Percentiles rank a stretch among this genome's conserved stretches.
Conservation (phyloP, 2,113 vertebrate genomes). For the Vireo altiloquus region DNA sequence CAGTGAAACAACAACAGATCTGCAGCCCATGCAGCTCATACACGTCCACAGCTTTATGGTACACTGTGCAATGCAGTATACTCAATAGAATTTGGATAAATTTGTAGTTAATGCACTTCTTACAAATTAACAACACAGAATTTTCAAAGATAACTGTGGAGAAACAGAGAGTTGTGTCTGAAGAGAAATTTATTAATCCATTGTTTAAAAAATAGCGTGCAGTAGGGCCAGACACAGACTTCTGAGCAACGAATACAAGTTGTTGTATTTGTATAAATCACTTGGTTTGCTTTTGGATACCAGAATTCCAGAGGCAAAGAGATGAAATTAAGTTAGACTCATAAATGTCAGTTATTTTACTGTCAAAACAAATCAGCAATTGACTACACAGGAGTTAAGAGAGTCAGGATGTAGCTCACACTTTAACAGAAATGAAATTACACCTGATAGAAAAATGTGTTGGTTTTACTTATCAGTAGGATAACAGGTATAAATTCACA, state of each 20-base stretch:
- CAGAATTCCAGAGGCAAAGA: not conserved
- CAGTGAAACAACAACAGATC: not conserved
- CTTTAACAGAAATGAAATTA: not conserved
- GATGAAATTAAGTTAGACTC: not conserved
- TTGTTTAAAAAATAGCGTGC: not conserved
- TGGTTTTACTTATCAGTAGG: not conserved
- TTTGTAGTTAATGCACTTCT: not conserved
- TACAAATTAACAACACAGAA: not conserved
- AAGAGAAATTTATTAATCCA: not conserved
- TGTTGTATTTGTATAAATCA: not conserved
- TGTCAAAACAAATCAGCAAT: not conserved
- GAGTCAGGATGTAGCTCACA: not conserved
- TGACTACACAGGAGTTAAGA: not conserved
- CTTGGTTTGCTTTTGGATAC: not conserved
- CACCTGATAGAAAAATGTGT: not conserved
- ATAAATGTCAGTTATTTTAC: not conserved
- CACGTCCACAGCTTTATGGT: not conserved
- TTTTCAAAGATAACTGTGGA: not conserved
- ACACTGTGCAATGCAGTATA: not conserved
- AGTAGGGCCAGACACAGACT: not conserved
- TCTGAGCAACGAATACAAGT: not conserved
- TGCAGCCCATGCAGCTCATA: not conserved
- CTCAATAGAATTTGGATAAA: not conserved
- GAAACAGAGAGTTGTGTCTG: not conserved
- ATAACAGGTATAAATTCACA: not conserved